Evolutionary conservation across 2,888 invertebrate genomes (phyloP), one percentile per base, ranked within the genome.

Genomic region (Folsomia candida): DNA sequence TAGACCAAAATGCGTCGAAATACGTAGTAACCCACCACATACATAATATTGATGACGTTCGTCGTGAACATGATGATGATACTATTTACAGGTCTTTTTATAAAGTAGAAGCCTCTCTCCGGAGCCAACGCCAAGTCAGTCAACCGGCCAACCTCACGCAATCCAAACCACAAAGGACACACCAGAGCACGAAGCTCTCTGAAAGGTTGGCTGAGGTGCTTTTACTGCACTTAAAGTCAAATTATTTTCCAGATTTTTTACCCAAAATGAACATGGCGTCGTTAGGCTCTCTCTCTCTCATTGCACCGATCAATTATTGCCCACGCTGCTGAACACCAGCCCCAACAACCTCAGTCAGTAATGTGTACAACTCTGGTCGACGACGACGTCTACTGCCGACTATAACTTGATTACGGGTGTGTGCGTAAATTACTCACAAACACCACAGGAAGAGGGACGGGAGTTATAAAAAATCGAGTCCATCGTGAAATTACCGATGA

Each of bases 211-310:
- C 51, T 9, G 47, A 64, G 64, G 22, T 60, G 25, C 60, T 60
- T 60, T 60, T 60, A 37, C 37, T 37, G 37, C 37, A 37, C 37
- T 37, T 37, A 37, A 14, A 14, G 4, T 26, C 24, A 25, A 60
- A 25, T 22, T 25, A 60, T 25, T 60, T 60, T 28, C 22, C n/a
- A 28, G 29, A 62, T 62, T 62, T 64, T 64, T 64, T 64, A 37
- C 64, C 28, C 11, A 64, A 64, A 64, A 37, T 64, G 47, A 64
- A 64, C 64, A 64, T 64, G 64, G 64, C 64, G 64, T 64, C 64
- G 24, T 25, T 29, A 64, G 37, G 14, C 64, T 64, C 64, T 64
- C 64, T 47, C 47, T 64, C 64, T 64, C 64, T 64, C 64, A 64
- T 64, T 64, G 64, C 47, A 18, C 47, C 64, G 20, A 64, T 47